Percentiles rank a stretch among this genome's conserved stretches.
Conservation (phyloP, 2,113 vertebrate genomes). For the Ceyx melanurus region DNA sequence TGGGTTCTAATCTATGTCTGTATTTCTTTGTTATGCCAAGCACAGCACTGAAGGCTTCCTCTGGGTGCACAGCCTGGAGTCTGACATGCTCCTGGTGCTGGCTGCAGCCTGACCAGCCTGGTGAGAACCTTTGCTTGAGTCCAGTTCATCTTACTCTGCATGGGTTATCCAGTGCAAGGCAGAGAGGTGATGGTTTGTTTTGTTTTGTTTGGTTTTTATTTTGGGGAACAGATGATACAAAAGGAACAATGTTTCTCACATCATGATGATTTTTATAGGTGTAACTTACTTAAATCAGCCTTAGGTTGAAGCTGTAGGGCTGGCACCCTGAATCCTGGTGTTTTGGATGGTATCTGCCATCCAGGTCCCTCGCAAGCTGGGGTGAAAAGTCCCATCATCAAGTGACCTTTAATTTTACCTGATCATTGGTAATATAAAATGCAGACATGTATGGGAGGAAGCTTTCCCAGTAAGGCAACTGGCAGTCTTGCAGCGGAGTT, state of each 20-base stretch:
- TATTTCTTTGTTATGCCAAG: neutral
- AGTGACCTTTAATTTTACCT: neutral
- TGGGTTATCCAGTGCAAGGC: neutral
- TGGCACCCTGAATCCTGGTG: neutral
- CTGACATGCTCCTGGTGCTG: neutral
- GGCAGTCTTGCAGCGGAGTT: neutral
- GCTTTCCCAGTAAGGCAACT: neutral
- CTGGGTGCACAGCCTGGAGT: neutral
- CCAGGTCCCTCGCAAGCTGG: neutral
- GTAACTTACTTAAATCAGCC: neutral
- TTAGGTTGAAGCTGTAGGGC: neutral
- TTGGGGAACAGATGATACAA: neutral
- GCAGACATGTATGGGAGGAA: neutral
- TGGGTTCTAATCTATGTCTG: neutral
- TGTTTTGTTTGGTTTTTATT: neutral
- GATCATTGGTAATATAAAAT: neutral
- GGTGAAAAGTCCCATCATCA: neutral
- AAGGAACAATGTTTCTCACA: neutral
- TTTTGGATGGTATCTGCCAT: neutral
- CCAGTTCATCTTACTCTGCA: neutral
- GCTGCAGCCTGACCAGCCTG: neutral
- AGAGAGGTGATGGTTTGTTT: neutral
- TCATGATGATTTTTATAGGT: neutral
- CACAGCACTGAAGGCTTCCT: neutral
- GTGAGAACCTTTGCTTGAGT: fast-evolving